Evolutionary conservation across 2,797 vertebrate species (phyloP), one percentile per base, ranked within the genome.

Genomic region (Sebastes minor): DNA sequence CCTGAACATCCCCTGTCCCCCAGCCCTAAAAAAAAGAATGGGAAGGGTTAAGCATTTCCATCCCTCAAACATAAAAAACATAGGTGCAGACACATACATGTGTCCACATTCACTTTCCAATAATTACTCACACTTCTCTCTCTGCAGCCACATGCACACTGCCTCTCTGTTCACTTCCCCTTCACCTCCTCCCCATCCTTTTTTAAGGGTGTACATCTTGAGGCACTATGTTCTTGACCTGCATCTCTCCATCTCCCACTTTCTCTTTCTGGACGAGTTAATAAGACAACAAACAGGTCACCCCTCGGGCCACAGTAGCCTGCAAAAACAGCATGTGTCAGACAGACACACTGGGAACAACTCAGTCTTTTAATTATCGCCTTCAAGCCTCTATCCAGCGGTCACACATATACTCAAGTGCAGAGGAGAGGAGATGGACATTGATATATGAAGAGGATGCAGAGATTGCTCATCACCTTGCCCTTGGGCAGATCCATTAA

Each of bases 401-500:
- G 12, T 38, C n/a, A 9, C 20, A 25, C 53, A 46, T 49, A 67
- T 59, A 67, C 27, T 16, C 27, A 33, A 16, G 66, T 42, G 55
- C 75, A 55, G 71, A 69, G 55, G 33, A 72, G 23, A 56, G 74
- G 67, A 67, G 30, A 73, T 22, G 53, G 68, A 46, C 25, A 72
- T 65, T 55, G 82, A 76, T 71, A 71, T 52, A 60, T 11, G 74
- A 84, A 68, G 49, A 70, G 70, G 35, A 82, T 60, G 72, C 63
- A 55, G 49, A 60, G 69, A 80, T 56, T 69, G 61, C 38, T 85
- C 73, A 71, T 79, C 69, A 67, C 69, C 80, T 55, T 61, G 70
- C 78, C 85, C 81, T 83, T 75, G 63, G 77, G 33, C 74, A 81
- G 85, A 88, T 81, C 85, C 83, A 86, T 74, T 60, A 86, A 86